These are phyloP conservation scores for Protula sp. DNA, from an alignment of 2,888 invertebrate genomes.

Conservation along the genomic window DNA sequence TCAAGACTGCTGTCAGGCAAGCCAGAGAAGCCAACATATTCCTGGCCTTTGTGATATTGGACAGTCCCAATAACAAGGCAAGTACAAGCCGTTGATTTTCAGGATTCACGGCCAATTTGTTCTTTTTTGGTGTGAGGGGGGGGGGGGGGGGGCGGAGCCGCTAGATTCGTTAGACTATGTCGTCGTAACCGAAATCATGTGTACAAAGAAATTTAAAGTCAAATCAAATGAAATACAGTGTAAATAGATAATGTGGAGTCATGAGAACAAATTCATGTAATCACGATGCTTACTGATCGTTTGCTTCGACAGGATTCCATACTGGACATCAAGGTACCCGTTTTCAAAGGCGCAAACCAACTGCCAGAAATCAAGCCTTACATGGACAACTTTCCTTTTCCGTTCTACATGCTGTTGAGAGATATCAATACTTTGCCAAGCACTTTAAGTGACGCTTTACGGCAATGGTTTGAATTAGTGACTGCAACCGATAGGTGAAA, in stretches of 20 bases:
- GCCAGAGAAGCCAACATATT: conserved; percentile 81
- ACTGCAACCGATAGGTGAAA: conserved; percentile 14
- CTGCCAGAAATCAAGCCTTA: conserved; percentile 67
- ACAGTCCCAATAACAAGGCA: conserved; percentile 86
- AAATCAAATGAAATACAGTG: no score
- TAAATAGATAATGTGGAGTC: no score
- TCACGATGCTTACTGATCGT: no score
- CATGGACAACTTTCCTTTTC: conserved; percentile 94
- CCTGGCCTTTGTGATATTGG: conserved; percentile 89
- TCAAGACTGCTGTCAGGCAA: conserved; percentile 72
- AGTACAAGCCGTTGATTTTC: no score
- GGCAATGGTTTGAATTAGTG: conserved; percentile 94
- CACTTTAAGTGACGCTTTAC: conserved; percentile 87
- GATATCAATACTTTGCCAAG: conserved; percentile 82
- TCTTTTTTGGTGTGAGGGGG: no score
- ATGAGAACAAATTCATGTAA: no score
- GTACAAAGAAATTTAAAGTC: no score
- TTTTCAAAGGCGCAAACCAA: conserved; percentile 62
- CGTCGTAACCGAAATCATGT: no score
- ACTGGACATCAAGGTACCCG: conserved; percentile 76
- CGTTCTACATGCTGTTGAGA: conserved; percentile 89
- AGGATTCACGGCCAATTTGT: no score
- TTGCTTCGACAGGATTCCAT: conserved; percentile 74
- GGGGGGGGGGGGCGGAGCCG: no score
- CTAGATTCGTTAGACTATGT: no score